Conservation (phyloP, 1,140 invertebrate species). For the Lasioglossum baleicum region DNA sequence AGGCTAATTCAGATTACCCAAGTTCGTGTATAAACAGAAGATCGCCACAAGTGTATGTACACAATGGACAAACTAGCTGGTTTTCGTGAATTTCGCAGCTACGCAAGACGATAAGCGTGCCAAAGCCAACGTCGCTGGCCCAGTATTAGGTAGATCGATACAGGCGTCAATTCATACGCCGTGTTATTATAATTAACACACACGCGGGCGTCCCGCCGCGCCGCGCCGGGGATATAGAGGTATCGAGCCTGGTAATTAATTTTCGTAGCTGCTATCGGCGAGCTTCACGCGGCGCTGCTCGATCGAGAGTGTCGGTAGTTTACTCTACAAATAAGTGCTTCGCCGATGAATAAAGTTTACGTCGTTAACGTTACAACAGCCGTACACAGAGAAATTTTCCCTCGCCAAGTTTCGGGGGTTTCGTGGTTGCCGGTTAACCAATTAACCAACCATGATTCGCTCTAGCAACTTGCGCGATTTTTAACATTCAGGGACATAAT, state of each 20-base stretch:
- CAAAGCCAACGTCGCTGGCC: background rate
- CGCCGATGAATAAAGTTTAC: constrained; percentile 15
- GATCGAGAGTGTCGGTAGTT: constrained; percentile 11
- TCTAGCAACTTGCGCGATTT: too few species aligned
- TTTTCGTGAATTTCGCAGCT: too few species aligned
- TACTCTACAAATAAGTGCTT: constrained; percentile 14
- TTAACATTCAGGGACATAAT: too few species aligned
- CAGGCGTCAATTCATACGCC: constrained; percentile 29
- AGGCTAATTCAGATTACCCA: too few species aligned
- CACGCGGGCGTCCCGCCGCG: background rate
- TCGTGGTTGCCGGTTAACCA: background rate
- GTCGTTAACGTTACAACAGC: background rate
- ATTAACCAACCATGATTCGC: background rate
- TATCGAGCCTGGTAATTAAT: constrained; percentile 33
- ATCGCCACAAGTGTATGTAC: too few species aligned
- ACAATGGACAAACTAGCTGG: too few species aligned
- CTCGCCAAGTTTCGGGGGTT: background rate
- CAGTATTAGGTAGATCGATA: constrained; percentile 26
- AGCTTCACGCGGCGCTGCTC: constrained; percentile 7
- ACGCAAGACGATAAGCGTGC: background rate
- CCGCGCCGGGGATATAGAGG: background rate
- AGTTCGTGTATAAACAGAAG: too few species aligned
- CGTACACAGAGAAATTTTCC: too few species aligned
- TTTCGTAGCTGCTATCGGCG: constrained; percentile 34
- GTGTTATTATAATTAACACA: constrained; percentile 45